A percentile compares a stretch with the other conserved stretches of the same genome.
phyloP scores from a whole-genome alignment of 2,797 vertebrate species.

The Dicrostonyx torquatus region DNA sequence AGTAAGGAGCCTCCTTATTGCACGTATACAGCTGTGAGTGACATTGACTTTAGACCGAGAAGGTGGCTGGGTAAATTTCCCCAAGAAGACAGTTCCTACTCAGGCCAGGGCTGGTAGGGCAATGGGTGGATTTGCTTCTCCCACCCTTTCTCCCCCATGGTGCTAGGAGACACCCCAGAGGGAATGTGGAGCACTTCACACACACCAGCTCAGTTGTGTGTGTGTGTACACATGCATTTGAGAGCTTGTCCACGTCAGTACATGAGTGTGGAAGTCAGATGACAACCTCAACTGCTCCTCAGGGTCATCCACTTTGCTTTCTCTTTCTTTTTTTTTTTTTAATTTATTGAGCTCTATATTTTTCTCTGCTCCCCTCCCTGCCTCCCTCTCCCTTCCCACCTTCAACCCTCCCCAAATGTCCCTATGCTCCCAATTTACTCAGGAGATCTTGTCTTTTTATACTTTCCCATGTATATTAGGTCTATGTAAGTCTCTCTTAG shows the following conservation, averaged over 20 bases:
- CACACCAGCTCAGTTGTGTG: neutral
- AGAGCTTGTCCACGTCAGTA: neutral
- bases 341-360: too few species aligned
- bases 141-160: fast-evolving
- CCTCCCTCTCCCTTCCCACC: too few species aligned
- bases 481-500: too few species aligned
- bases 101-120: fast-evolving
- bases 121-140: fast-evolving
- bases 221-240: neutral
- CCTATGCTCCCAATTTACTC: too few species aligned
- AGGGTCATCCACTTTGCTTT: neutral
- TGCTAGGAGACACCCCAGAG: neutral
- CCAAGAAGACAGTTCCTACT: fast-evolving
- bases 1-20: neutral
- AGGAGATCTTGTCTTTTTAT: too few species aligned
- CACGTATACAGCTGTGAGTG: too few species aligned
- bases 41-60: neutral
- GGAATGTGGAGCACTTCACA: fast-evolving
- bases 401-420: too few species aligned
- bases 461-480: too few species aligned
- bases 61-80: neutral
- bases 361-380: too few species aligned
- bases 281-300: neutral
- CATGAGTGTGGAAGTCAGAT: neutral
- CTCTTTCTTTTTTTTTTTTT: too few species aligned